Evolutionary conservation across 1,140 invertebrate species (phyloP), one percentile per base, ranked within the genome.

Genomic region (Hetaerina americana): DNA sequence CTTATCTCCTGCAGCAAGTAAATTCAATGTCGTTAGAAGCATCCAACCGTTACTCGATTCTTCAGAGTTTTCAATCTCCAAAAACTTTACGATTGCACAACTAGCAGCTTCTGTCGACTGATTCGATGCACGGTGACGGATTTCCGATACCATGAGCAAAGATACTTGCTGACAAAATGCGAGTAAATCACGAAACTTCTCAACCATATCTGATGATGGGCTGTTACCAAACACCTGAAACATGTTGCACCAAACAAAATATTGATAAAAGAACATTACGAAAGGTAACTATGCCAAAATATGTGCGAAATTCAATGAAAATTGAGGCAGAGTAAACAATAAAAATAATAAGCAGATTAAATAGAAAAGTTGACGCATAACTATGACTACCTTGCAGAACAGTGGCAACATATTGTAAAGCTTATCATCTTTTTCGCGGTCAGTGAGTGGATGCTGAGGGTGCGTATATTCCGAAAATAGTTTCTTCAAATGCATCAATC

Each of bases 361-460:
- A 67, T 71, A 68, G n/a, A 69, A 31, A 73, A 24, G 31, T 24
- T 49, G 10, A 15, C 0, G 66, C 10, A 0, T 26, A n/a, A n/a
- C 10, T 57, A 5, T 10, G 10, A 57, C 15, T 85, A 97, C 96
- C 88, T 98, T 98, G 83, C 94, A 97, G 83, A 99, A 99, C 10
- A 99, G 84, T 66, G 97, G 97, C 76, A 99, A 85, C 94, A 99
- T 97, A 81, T 96, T 97, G 81, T 98, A 98, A 0, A 99, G 85
- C 82, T 97, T 96, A 78, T 93, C 92, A 82, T 98, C 94, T 73
- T 91, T 88, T 81, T 97, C 93, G 71, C 87, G 83, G 72, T 95
- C 92, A 29, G 87, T 87, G 0, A 95, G 83, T 8, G 90, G 86
- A 76, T 93, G 90, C 66, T 89, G 83, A 40, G 94, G 92, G 84